Evolutionary conservation across 1,140 invertebrate species (phyloP).

Genomic region (Amphibalanus amphitrite): DNA sequence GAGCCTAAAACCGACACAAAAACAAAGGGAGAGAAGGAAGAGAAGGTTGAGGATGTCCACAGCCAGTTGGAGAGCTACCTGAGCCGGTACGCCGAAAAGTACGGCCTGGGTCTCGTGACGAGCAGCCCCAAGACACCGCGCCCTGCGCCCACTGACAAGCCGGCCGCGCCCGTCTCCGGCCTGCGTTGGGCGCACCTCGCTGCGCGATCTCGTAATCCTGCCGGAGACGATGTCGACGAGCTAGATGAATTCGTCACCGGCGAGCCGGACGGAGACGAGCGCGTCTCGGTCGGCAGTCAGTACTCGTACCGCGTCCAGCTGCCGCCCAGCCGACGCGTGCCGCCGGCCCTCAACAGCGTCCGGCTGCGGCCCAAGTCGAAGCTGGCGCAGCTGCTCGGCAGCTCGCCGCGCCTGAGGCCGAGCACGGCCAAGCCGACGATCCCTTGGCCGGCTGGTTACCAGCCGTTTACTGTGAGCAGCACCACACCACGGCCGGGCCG

Average conservation of each 20-base stretch:
- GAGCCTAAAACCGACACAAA: too few relatives aligned
- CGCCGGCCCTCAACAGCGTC: neutral
- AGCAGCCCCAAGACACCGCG: neutral
- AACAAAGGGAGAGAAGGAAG: neutral
- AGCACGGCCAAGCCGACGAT: neutral
- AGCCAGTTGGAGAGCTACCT: slow-evolving; percentile 1
- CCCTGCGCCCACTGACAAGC: too few relatives aligned
- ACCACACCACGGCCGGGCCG: neutral
- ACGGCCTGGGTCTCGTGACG: neutral
- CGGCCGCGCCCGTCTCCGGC: neutral
- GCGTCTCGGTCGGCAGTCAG: neutral
- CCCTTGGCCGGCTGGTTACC: neutral
- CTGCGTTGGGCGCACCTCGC: neutral
- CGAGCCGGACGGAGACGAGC: neutral
- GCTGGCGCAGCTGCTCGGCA: neutral
- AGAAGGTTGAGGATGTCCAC: neutral
- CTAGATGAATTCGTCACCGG: neutral
- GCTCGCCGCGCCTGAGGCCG: neutral
- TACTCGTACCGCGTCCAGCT: neutral
- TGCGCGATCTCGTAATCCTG: too few relatives aligned
- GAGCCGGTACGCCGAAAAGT: neutral
- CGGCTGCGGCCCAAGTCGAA: neutral
- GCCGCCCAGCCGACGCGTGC: neutral
- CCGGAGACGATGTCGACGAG: neutral
- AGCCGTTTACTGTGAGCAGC: neutral